Evolutionary conservation across 2,888 invertebrate species (phyloP), one percentile per base, ranked within the genome.

Genomic region (Prosopocoilus inquinatus): DNA sequence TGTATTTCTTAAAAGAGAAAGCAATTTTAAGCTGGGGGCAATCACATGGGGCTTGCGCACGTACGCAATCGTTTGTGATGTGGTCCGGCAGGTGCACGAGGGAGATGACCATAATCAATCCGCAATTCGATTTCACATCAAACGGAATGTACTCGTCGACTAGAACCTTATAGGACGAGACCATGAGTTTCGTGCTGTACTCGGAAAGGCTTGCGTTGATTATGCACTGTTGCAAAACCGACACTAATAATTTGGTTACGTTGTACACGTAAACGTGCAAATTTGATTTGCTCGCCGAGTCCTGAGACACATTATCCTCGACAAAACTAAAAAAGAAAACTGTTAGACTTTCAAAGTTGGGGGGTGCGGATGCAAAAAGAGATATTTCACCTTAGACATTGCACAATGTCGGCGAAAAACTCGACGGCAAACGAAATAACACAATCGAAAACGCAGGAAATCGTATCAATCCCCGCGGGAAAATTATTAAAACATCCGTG

Each of bases 121-220:
- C 87, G 59, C 82, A 81, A 64, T 87, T 83, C 4, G 81, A 81
- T 67, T 85, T 85, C 0, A 85, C 82, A 65, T 88, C 87, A 81
- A 86, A 84, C 0, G 85, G 83, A 1, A 84, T 77, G 55, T 83
- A 81, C 3, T 75, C 74, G 63, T 83, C 62, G 11, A 60, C 61
- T 11, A 75, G 64, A 28, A 74, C 59, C 36, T 67, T 53, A 53
- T 71, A 68, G 43, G 64, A 61, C 16, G 50, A 47, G 12, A 58
- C 35, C 49, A 64, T 50, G 16, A 69, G 49, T 35, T 59, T 57
- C 5, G 55, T 47, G 38, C 59, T 61, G 36, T 60, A 47, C 20
- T 53, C 46, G 9, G 55, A 34, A n/a, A 61, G 46, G 15, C 51
- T 33, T 5, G 44, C 38, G 35, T 52, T 58, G 11, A 58, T 49